A percentile compares a stretch with the other conserved stretches of the same genome.
These are phyloP conservation scores for Leuciscus idus DNA, from an alignment of 2,113 vertebrate species.

Conservation along the genomic window DNA sequence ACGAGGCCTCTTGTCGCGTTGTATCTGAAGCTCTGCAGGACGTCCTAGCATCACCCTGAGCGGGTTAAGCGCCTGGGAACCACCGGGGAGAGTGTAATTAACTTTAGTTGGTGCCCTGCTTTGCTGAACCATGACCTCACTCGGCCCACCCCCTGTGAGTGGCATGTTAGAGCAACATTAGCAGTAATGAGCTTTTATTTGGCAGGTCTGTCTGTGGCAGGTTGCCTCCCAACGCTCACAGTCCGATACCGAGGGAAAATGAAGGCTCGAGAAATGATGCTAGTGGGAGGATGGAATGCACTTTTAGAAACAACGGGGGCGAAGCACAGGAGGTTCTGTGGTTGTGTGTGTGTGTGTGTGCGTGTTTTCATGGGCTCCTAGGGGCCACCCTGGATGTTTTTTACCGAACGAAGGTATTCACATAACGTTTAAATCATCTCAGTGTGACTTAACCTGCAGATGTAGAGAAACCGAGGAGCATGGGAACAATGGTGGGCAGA, in stretches of 20 bases:
- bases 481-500: constrained; percentile 67
- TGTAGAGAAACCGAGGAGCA: neutral
- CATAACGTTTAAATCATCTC: constrained; percentile 22
- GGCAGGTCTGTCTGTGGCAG: constrained; percentile 51
- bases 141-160: constrained; percentile 73
- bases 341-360: constrained; percentile 41
- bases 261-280: neutral
- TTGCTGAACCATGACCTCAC: constrained; percentile 68
- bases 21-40: constrained; percentile 46
- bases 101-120: constrained; percentile 57
- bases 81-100: constrained; percentile 59
- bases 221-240: constrained; percentile 40
- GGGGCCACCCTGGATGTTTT: constrained; percentile 4
- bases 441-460: constrained; percentile 18
- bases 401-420: constrained; percentile 32
- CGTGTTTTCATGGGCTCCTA: constrained; percentile 21
- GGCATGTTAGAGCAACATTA: constrained; percentile 80
- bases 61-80: constrained; percentile 53
- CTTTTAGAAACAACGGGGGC: constrained; percentile 60
- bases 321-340: constrained; percentile 3
- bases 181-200: constrained; percentile 77
- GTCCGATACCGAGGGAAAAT: constrained; percentile 9
- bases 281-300: constrained; percentile 77
- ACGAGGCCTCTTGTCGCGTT: constrained; percentile 25
- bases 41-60: constrained; percentile 45